These are phyloP conservation scores for Empis stercorea DNA, from an alignment of 2,888 invertebrate species.

Conservation along the genomic window DNA sequence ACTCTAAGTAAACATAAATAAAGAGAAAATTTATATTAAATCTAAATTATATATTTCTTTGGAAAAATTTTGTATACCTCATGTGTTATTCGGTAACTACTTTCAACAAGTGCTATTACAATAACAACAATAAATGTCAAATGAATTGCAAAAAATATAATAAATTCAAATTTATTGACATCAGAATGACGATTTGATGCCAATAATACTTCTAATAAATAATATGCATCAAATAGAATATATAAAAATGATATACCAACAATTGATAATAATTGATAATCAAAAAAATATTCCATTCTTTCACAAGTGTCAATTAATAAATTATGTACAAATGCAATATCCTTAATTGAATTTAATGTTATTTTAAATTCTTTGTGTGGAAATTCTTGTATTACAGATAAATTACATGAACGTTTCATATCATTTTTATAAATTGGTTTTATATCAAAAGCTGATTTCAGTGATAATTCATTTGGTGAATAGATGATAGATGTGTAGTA, in stretches of 20 bases:
- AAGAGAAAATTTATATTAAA: too few relatives aligned
- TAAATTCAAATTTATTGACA: conserved; percentile 28
- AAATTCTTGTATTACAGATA: too few relatives aligned
- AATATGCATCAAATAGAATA: conserved; percentile 31
- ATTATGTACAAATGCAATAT: conserved; percentile 30
- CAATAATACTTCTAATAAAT: conserved; percentile 28
- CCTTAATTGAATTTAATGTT: conserved; percentile 19
- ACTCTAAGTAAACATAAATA: conserved; percentile 15
- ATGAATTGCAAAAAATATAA: conserved; percentile 30
- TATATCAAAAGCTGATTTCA: too few relatives aligned
- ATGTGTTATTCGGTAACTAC: conserved; percentile 24
- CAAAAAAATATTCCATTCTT: conserved; percentile 30
- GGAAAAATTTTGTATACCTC: too few relatives aligned
- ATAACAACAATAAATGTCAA: conserved; percentile 29
- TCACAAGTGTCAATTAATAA: conserved; percentile 29
- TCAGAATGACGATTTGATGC: conserved; percentile 24
- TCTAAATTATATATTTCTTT: too few relatives aligned
- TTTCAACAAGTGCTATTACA: conserved; percentile 29
- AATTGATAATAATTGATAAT: conserved; percentile 28
- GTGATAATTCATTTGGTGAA: too few relatives aligned
- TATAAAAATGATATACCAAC: conserved; percentile 31
- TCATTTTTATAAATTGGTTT: too few relatives aligned
- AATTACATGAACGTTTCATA: too few relatives aligned
- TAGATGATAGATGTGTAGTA: too few relatives aligned
- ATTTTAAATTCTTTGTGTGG: too few relatives aligned